These are phyloP conservation scores for Parauchenoglanis punctatus DNA, from an alignment of 2,797 vertebrate genomes.

Conservation along the genomic window DNA sequence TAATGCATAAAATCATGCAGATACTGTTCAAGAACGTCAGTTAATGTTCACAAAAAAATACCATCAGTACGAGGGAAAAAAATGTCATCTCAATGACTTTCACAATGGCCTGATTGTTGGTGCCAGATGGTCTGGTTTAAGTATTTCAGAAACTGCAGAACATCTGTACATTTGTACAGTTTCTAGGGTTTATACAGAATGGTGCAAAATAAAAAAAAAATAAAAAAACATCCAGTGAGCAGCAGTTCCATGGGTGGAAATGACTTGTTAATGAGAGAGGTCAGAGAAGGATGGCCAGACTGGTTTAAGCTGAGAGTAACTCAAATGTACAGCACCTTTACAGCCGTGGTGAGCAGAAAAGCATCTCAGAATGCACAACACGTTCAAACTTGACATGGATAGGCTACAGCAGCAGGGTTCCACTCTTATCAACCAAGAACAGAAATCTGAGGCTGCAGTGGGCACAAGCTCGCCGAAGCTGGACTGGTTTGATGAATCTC, in stretches of 20 bases:
- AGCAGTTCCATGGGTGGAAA: neutral
- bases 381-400: neutral
- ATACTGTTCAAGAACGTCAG: neutral
- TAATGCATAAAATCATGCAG: neutral
- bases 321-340: neutral
- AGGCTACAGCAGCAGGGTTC: neutral
- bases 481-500: neutral
- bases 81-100: conserved; percentile 3
- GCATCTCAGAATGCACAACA: neutral
- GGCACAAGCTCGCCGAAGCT: neutral
- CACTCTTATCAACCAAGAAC: neutral
- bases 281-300: neutral
- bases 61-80: neutral
- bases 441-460: neutral
- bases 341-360: neutral
- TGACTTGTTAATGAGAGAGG: neutral
- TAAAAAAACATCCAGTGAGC: neutral
- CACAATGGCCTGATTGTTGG: neutral
- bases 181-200: neutral
- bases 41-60: neutral
- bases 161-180: neutral
- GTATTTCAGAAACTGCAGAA: neutral
- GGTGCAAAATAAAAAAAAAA: neutral
- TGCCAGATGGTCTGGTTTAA: neutral
- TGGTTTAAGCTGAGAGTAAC: neutral